Conservation (phyloP, 1,140 invertebrate genomes). For the Leptestheria dahalacensis region DNA sequence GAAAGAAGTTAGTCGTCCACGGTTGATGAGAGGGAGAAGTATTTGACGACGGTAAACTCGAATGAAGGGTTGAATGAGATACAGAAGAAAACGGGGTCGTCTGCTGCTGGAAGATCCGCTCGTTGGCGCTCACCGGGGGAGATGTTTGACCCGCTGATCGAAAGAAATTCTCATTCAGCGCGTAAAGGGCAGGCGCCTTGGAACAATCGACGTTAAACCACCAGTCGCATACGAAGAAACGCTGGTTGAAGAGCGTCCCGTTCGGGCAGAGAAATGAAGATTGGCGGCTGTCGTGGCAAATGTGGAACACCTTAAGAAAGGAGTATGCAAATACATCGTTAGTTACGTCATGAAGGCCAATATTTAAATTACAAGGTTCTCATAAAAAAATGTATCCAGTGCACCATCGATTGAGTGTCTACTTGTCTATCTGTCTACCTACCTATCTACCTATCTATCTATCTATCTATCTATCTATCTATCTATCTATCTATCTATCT, state of each 20-base stretch:
- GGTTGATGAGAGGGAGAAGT: neutral
- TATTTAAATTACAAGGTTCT: neutral
- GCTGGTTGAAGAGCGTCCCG: conserved; percentile 40
- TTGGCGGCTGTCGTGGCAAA: conserved; percentile 66
- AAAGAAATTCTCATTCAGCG: conserved; percentile 25
- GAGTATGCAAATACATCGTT: neutral
- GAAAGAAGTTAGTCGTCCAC: neutral
- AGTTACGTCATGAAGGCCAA: neutral
- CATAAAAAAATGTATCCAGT: neutral
- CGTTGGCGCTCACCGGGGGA: neutral
- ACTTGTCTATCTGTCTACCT: too few species aligned
- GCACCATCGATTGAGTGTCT: too few species aligned
- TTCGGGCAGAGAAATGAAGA: conserved; percentile 39
- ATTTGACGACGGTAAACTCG: too few species aligned
- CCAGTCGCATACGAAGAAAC: conserved; percentile 41
- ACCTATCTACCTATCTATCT: too few species aligned
- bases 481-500: too few species aligned
- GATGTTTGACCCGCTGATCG: neutral
- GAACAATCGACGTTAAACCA: conserved; percentile 39
- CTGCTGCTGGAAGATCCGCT: neutral
- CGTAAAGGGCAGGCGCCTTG: conserved; percentile 30
- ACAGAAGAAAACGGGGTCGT: neutral
- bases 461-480: too few species aligned
- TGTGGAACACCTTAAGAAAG: conserved; percentile 52
- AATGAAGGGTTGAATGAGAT: neutral